phyloP scores from a whole-genome alignment of 2,888 invertebrate species.

The Diachrysia chrysitis region DNA sequence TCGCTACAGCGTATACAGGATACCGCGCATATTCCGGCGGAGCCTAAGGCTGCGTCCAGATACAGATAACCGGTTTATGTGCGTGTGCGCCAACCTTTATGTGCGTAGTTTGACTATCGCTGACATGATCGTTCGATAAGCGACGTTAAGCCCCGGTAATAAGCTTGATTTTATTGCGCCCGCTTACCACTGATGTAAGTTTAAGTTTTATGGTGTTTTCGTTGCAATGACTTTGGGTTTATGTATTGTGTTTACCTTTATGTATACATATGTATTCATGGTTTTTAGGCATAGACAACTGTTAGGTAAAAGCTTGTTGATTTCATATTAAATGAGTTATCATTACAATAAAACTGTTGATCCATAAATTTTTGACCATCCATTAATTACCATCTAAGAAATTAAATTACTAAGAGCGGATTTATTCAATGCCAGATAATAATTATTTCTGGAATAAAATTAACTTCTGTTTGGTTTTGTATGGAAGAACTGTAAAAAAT shows the following conservation, averaged over 20 bases:
- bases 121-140: conserved; percentile 71
- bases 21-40: conserved; percentile 55
- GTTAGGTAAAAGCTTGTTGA: not conserved
- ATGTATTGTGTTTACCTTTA: not conserved
- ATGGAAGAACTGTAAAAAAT: no score
- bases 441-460: no score
- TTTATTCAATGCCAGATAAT: no score
- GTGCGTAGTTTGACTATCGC: conserved; percentile 78
- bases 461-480: no score
- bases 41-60: conserved; percentile 78
- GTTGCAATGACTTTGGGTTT: not conserved
- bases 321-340: no score
- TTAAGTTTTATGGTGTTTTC: conserved; percentile 2
- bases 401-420: no score
- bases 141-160: conserved; percentile 56
- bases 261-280: not conserved
- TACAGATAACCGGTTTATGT: conserved; percentile 84
- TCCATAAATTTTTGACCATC: no score
- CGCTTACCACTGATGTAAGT: not conserved
- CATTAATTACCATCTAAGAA: no score
- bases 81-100: conserved; percentile 75
- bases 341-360: no score
- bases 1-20: conserved; percentile 45
- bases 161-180: conserved; percentile 59
- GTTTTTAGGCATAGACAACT: not conserved